A percentile compares a stretch with the other conserved stretches of the same genome.
phyloP scores from a whole-genome alignment of 2,797 vertebrate species.

The Rhadinocentrus ornatus region DNA sequence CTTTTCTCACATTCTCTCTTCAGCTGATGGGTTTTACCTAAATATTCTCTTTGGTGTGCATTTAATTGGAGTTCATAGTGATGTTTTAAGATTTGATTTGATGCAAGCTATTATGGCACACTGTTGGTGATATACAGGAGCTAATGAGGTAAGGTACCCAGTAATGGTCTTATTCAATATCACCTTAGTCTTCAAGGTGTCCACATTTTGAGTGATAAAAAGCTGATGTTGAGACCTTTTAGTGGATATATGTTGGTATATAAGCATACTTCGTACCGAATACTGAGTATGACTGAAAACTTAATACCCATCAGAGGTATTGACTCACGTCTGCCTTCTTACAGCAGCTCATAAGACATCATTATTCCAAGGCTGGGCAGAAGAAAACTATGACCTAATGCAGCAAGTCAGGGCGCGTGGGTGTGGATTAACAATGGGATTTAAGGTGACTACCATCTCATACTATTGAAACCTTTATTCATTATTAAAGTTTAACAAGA shows the following conservation, averaged over 20 bases:
- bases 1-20: too few relatives aligned
- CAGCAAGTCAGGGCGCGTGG: slow-evolving; percentile 41
- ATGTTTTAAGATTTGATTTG: too few relatives aligned
- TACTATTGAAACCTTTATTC: neutral
- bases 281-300: too few relatives aligned
- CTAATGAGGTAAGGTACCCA: too few relatives aligned
- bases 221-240: neutral
- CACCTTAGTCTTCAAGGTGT: too few relatives aligned
- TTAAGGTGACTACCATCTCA: slow-evolving; percentile 1
- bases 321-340: slow-evolving; percentile 1
- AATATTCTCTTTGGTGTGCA: neutral
- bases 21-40: too few relatives aligned
- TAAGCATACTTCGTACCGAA: too few relatives aligned
- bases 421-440: slow-evolving; percentile 68
- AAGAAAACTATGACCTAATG: slow-evolving; percentile 16
- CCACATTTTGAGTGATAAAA: neutral
- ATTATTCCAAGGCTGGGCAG: slow-evolving; percentile 7
- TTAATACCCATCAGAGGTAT: too few relatives aligned
- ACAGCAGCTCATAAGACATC: slow-evolving; percentile 41
- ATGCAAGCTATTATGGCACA: too few relatives aligned
- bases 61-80: neutral
- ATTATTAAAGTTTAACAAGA: neutral
- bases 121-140: too few relatives aligned
- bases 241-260: neutral
- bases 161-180: too few relatives aligned